Percentiles rank a stretch among this genome's conserved stretches.
These are phyloP conservation scores for Cyaniris semiargus DNA, from an alignment of 2,888 invertebrate species.

Conservation along the genomic window DNA sequence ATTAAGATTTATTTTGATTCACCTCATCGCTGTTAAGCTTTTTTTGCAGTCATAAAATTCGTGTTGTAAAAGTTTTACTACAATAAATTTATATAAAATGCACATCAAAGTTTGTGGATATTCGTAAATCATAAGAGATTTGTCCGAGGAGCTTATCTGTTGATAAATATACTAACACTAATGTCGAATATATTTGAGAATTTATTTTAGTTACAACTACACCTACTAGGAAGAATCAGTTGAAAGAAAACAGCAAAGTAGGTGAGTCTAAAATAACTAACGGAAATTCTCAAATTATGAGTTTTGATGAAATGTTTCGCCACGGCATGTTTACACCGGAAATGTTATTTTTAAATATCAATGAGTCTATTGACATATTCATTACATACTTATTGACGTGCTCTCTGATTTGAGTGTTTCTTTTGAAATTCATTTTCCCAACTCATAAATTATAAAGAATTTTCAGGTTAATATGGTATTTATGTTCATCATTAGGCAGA, in stretches of 20 bases:
- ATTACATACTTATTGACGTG: slow-evolving; percentile 42
- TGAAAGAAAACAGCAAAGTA: slow-evolving; percentile 51
- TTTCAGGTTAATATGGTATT: slow-evolving; percentile 7
- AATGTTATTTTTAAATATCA: slow-evolving; percentile 51
- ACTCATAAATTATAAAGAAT: not conserved
- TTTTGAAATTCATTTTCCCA: slow-evolving; percentile 24
- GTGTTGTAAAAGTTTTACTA: not conserved
- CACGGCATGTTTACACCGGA: slow-evolving; percentile 61
- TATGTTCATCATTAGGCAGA: not conserved
- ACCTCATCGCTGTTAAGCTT: not conserved
- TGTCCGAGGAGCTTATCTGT: slow-evolving; percentile 2
- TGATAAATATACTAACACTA: slow-evolving; percentile 7
- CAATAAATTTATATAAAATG: not conserved
- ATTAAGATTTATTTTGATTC: slow-evolving; percentile 1
- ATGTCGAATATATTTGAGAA: slow-evolving; percentile 12
- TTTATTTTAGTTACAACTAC: slow-evolving; percentile 13
- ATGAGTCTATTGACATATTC: slow-evolving; percentile 48
- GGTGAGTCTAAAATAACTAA: slow-evolving; percentile 70
- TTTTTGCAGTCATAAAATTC: not conserved
- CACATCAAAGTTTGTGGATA: not conserved
- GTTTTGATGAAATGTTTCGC: slow-evolving; percentile 72
- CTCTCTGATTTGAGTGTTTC: slow-evolving; percentile 26
- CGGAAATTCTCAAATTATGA: slow-evolving; percentile 77
- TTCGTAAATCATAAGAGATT: slow-evolving; percentile 18
- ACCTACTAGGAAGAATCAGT: slow-evolving; percentile 30